Conservation (phyloP, 2,888 invertebrate genomes). For the Rutpela maculata region DNA sequence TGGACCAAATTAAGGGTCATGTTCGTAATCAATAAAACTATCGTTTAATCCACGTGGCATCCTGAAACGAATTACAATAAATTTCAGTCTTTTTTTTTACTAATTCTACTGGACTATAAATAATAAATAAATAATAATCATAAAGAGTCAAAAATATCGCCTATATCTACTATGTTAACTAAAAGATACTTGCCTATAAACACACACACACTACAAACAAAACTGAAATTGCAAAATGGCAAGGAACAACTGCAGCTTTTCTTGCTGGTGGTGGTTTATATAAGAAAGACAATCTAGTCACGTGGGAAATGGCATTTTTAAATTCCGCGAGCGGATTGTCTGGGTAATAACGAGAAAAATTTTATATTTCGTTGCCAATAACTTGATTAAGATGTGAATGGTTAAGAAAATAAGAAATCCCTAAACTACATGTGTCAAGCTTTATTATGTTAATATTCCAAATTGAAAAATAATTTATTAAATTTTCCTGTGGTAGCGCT, state of each 20-base stretch:
- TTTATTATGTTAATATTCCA: constrained; percentile 38
- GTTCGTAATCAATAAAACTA: too few relatives aligned
- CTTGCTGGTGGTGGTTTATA: constrained; percentile 41
- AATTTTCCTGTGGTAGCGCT: constrained; percentile 32
- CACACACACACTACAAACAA: constrained; percentile 9
- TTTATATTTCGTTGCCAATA: constrained; percentile 52
- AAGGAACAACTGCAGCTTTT: constrained; percentile 30
- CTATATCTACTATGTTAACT: background rate
- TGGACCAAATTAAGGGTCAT: too few relatives aligned
- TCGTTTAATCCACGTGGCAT: too few relatives aligned
- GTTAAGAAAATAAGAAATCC: constrained; percentile 40
- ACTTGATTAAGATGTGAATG: constrained; percentile 48
- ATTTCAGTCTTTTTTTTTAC: too few relatives aligned
- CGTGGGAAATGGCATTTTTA: constrained; percentile 47
- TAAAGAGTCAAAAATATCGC: background rate
- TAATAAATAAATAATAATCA: too few relatives aligned
- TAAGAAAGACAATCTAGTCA: constrained; percentile 29
- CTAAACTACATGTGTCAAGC: constrained; percentile 41
- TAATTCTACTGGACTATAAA: too few relatives aligned
- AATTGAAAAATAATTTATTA: constrained; percentile 48
- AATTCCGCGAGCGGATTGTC: constrained; percentile 49
- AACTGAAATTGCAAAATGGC: constrained; percentile 31
- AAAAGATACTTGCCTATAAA: constrained; percentile 34
- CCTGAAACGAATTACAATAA: too few relatives aligned
- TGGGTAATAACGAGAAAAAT: constrained; percentile 51